Percentiles rank a stretch among this genome's conserved stretches.
These are phyloP conservation scores for Dexiosoma caninum DNA, from an alignment of 2,888 invertebrate genomes.

Conservation along the genomic window DNA sequence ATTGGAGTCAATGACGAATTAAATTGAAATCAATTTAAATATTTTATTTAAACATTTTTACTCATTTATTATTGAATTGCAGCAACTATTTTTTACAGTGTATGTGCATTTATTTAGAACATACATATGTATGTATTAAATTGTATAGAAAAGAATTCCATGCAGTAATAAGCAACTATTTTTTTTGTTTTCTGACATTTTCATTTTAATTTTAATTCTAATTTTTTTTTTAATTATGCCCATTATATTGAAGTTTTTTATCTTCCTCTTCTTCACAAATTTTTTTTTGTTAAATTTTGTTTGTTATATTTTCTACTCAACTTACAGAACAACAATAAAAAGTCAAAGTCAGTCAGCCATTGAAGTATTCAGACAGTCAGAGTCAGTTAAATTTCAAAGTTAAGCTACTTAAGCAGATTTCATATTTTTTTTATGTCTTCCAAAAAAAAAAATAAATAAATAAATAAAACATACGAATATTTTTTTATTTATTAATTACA, in stretches of 20 bases:
- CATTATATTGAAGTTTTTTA: not conserved
- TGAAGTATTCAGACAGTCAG: too few relatives aligned
- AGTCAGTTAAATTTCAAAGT: slow-evolving; percentile 44
- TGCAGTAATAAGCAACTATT: not conserved
- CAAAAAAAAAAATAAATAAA: not conserved
- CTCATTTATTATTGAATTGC: too few relatives aligned
- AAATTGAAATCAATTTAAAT: too few relatives aligned
- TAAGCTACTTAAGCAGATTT: slow-evolving; percentile 60
- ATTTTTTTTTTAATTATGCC: not conserved
- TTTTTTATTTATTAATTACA: not conserved
- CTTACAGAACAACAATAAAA: slow-evolving; percentile 40
- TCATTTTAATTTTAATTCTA: slow-evolving; percentile 23
- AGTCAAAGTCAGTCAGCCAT: slow-evolving; percentile 49
- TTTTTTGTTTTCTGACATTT: not conserved
- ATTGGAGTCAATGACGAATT: not conserved
- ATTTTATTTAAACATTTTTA: too few relatives aligned
- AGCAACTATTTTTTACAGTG: not conserved
- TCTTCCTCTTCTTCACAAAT: not conserved
- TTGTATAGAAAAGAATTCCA: slow-evolving; percentile 8
- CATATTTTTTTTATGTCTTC: not conserved
- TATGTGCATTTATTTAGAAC: not conserved
- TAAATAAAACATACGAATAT: not conserved
- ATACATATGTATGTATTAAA: too few relatives aligned
- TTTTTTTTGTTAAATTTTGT: not conserved
- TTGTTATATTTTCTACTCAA: not conserved